Evolutionary conservation across 2,888 invertebrate species (phyloP), one percentile per base, ranked within the genome.

Genomic region (Dolichomitus sp.): DNA sequence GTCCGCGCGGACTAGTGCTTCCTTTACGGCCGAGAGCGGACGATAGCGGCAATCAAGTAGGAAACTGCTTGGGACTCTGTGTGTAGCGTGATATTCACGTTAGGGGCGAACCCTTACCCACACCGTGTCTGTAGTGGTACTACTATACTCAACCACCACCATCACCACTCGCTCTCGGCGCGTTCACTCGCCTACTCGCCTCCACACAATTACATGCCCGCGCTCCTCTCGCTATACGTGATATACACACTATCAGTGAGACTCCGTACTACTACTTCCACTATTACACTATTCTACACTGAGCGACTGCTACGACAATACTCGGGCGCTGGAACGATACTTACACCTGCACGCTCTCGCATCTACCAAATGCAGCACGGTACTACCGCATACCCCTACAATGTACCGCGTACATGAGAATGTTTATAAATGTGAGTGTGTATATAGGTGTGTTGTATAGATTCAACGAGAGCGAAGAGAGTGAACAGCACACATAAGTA

Each of bases 11-110:
- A 93, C 80, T 59, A 17, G 11, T n/a, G 78, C 86, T 91, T 90
- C 90, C 91, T 91, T 92, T 90, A 89, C 90, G 90, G 90, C 80
- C 86, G 84, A 85, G 87, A 89, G 89, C 89, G 91, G 90, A 91
- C 93, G 93, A 93, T 93, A 93, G 93, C 93, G 93, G 93, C 93
- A 93, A 93, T 93, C 93, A 93, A 93, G 93, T 93, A 93, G 93
- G 93, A 93, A 93, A 93, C 93, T 93, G 93, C 93, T 93, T 91
- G 93, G 93, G 91, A 91, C 91, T 74, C 76, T 92, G 92, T 92
- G 92, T 92, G 92, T 90, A 88, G 92, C 88, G 90, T 89, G 93
- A 92, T 93, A 93, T 93, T 92, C 93, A 92, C 93, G 90, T 90
- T 91, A 90, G 89, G 89, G 87, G 68, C 65, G 72, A 27, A 23